These are phyloP conservation scores for Syrrhaptes paradoxus DNA, from an alignment of 2,113 vertebrate species.

Conservation along the genomic window DNA sequence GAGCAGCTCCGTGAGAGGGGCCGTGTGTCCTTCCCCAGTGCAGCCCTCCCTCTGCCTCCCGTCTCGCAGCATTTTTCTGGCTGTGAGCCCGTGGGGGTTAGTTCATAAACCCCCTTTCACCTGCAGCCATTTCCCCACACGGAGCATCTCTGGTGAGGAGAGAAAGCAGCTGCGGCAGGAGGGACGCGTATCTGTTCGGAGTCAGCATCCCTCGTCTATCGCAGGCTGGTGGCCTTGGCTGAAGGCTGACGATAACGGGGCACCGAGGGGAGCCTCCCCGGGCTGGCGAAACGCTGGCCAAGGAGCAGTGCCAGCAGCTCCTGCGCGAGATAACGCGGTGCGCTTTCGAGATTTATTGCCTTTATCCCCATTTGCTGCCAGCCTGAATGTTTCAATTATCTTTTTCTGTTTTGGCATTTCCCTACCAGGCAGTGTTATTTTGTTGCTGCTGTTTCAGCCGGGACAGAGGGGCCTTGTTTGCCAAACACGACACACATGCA, in stretches of 20 bases:
- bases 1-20: rapidly evolving
- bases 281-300: neutral
- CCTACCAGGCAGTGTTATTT: constrained; percentile 10
- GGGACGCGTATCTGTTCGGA: rapidly evolving
- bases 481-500: neutral
- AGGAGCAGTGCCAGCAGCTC: neutral
- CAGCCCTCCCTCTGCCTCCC: neutral
- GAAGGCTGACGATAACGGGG: neutral
- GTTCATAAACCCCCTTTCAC: neutral
- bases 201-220: rapidly evolving
- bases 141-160: neutral
- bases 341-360: constrained; percentile 43
- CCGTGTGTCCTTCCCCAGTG: neutral
- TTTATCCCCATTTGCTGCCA: constrained; percentile 16
- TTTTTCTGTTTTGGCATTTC: constrained; percentile 7
- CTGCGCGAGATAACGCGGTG: neutral
- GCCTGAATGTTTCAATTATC: constrained; percentile 62
- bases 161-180: neutral
- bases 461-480: constrained; percentile 47
- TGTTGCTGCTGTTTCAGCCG: neutral
- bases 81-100: rapidly evolving
- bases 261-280: neutral
- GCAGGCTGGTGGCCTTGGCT: neutral
- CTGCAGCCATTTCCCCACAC: neutral
- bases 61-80: rapidly evolving